A percentile compares a stretch with the other conserved stretches of the same genome.
Conservation (phyloP, 1,140 invertebrate species). For the Diuraphis noxia region DNA sequence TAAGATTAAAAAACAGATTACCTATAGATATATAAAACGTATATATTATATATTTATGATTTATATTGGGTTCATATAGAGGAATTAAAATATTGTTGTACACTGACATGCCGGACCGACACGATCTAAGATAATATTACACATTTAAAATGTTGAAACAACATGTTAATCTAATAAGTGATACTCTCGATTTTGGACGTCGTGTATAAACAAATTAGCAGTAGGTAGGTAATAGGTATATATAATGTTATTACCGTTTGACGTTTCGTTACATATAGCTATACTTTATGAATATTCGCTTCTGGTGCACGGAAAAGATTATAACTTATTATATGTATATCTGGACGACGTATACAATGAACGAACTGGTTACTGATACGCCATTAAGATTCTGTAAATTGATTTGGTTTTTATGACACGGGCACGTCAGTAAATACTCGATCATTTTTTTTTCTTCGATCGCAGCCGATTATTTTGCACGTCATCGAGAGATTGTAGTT, state of each 20-base stretch:
- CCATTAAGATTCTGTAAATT: not conserved
- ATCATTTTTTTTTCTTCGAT: not conserved
- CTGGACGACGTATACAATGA: too few relatives aligned
- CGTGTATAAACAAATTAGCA: slow-evolving; percentile 33
- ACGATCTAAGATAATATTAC: not conserved
- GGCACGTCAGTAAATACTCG: slow-evolving; percentile 17
- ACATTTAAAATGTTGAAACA: not conserved
- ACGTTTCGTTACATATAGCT: not conserved
- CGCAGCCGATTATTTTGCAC: not conserved
- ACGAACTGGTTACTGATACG: slow-evolving; percentile 14
- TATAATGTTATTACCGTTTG: not conserved
- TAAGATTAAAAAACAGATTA: not conserved
- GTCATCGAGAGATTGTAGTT: not conserved
- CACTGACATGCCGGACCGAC: not conserved
- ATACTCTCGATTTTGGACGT: not conserved
- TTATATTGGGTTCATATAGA: too few relatives aligned
- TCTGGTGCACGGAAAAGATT: not conserved
- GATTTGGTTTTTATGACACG: not conserved
- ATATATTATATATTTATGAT: too few relatives aligned
- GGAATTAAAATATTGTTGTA: not conserved
- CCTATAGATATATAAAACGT: too few relatives aligned
- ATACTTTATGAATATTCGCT: not conserved
- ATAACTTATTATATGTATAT: not conserved
- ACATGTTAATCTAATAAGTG: not conserved
- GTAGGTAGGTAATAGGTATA: too few relatives aligned